Percentiles rank a stretch among this genome's conserved stretches.
Evolutionary conservation across 2,888 invertebrate species (phyloP).

Genomic region (Orthosia cruda): DNA sequence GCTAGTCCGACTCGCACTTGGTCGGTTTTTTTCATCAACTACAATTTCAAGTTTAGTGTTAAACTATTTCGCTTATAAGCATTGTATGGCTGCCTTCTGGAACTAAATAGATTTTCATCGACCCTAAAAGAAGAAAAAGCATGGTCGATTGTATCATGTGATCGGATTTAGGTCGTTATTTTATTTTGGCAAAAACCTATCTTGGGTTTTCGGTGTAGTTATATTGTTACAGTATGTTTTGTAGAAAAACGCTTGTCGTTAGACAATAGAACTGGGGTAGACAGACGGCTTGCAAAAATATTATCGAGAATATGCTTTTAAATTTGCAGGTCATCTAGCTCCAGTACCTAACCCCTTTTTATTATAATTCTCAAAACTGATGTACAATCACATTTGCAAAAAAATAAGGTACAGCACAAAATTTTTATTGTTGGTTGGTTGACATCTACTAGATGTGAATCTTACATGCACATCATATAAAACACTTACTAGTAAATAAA

Average conservation of each 20-base stretch:
- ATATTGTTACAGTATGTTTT: background rate
- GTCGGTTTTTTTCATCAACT: constrained; percentile 15
- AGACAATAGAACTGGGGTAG: background rate
- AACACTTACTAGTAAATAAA: background rate
- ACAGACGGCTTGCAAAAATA: background rate
- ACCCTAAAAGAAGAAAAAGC: too few relatives aligned
- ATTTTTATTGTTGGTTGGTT: too few relatives aligned
- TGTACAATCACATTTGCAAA: too few relatives aligned
- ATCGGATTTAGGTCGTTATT: background rate
- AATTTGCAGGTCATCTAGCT: background rate
- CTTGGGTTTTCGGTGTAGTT: background rate
- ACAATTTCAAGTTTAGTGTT: constrained; percentile 17
- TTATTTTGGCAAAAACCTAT: background rate
- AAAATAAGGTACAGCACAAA: too few relatives aligned
- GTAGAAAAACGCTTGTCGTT: background rate
- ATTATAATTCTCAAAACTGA: too few relatives aligned
- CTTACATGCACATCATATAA: too few relatives aligned
- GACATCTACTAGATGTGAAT: too few relatives aligned
- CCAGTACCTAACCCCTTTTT: too few relatives aligned
- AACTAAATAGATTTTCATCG: too few relatives aligned
- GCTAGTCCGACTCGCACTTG: too few relatives aligned
- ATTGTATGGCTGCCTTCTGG: background rate
- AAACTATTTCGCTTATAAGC: constrained; percentile 26
- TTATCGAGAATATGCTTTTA: background rate
- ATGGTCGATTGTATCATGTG: background rate